These are phyloP conservation scores for Labrus mixtus DNA, from an alignment of 2,113 vertebrate genomes.

Conservation along the genomic window DNA sequence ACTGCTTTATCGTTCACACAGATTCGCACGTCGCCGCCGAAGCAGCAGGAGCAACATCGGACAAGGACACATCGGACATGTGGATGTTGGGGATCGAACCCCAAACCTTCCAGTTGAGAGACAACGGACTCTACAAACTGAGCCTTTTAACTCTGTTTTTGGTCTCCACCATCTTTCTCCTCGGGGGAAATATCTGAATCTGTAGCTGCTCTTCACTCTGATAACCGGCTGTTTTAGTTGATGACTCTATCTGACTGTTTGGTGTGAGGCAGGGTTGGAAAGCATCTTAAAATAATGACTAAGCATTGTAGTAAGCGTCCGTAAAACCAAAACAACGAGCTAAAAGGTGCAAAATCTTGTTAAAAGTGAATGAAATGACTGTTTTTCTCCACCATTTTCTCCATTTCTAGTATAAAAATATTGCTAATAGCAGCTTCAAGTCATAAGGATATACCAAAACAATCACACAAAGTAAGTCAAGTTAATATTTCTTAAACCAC, in stretches of 20 bases:
- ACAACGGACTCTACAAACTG: too few species aligned
- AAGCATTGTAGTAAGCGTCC: too few species aligned
- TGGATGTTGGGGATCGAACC: too few species aligned
- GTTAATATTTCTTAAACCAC: not conserved
- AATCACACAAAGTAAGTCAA: not conserved
- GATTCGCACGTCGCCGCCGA: too few species aligned
- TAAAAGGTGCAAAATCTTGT: not conserved
- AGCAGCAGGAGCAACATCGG: too few species aligned
- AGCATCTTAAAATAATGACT: too few species aligned
- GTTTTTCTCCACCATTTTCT: not conserved
- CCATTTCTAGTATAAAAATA: not conserved
- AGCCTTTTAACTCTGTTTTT: not conserved
- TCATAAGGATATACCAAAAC: not conserved
- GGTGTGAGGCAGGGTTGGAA: too few species aligned
- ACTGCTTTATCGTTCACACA: too few species aligned
- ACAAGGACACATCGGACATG: too few species aligned
- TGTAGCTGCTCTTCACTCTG: not conserved
- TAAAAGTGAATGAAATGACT: not conserved
- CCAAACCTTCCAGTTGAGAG: too few species aligned
- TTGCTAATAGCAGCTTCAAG: not conserved
- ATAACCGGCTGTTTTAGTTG: too few species aligned
- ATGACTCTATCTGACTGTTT: too few species aligned
- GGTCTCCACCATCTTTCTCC: constrained; percentile 8
- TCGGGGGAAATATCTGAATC: not conserved
- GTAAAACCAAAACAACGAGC: not conserved